Percentiles rank a stretch among this genome's conserved stretches.
Evolutionary conservation across 2,888 invertebrate species (phyloP).

Genomic region (Eurois occulta): DNA sequence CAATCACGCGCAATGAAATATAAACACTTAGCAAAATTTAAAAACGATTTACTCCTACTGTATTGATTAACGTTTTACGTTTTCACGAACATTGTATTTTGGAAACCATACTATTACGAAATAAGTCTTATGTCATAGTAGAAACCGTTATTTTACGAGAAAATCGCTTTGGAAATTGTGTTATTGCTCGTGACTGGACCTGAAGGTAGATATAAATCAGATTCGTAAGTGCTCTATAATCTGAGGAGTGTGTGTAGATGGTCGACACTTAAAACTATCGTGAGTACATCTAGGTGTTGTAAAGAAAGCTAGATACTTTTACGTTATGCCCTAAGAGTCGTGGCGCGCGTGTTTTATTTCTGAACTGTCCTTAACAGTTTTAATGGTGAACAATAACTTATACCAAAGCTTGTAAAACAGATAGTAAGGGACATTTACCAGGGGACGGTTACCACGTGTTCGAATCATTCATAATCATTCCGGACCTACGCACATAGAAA

Average conservation of each 20-base stretch:
- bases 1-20: not conserved
- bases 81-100: not conserved
- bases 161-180: too few relatives aligned
- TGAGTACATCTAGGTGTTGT: not conserved
- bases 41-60: not conserved
- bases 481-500: not conserved
- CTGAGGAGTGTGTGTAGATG: not conserved
- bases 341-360: not conserved
- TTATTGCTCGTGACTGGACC: not conserved
- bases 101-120: not conserved
- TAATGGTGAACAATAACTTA: not conserved
- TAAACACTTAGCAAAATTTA: not conserved
- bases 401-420: not conserved
- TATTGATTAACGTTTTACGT: not conserved
- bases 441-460: too few relatives aligned
- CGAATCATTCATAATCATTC: too few relatives aligned
- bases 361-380: not conserved
- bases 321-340: not conserved
- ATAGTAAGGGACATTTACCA: not conserved
- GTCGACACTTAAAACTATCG: slow-evolving; percentile 4
- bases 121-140: not conserved
- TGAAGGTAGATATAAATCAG: not conserved
- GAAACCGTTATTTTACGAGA: not conserved
- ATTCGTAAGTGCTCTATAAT: not conserved
- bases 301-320: not conserved